phyloP scores from a whole-genome alignment of 2,113 vertebrate genomes.

The Colistium nudipinnis region DNA sequence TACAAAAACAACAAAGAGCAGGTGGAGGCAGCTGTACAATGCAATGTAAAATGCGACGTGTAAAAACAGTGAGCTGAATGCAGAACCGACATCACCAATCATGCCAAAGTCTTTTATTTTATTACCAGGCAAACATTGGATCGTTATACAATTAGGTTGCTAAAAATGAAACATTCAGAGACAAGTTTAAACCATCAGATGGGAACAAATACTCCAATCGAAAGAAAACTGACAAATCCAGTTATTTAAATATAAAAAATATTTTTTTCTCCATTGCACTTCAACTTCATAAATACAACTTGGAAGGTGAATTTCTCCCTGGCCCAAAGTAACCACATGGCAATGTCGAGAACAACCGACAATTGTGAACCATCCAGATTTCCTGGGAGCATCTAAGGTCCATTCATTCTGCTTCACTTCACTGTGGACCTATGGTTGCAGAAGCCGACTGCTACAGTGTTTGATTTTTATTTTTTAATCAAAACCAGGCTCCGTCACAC shows the following conservation, averaged over 20 bases:
- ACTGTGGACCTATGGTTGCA: not conserved
- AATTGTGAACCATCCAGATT: not conserved
- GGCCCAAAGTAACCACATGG: not conserved
- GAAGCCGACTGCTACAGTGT: not conserved
- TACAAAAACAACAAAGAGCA: too few relatives aligned
- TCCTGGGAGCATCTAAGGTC: not conserved
- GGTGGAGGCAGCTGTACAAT: too few relatives aligned
- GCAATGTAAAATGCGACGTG: too few relatives aligned
- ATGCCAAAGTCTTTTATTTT: slow-evolving; percentile 71
- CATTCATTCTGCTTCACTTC: not conserved
- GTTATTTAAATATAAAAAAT: slow-evolving; percentile 67
- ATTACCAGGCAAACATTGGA: slow-evolving; percentile 67
- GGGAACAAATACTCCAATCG: slow-evolving; percentile 44
- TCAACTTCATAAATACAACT: slow-evolving; percentile 68
- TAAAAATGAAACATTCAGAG: slow-evolving; percentile 63
- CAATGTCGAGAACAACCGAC: too few relatives aligned
- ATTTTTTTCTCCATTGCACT: slow-evolving; percentile 63
- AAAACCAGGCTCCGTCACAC: not conserved
- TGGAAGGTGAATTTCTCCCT: slow-evolving; percentile 16
- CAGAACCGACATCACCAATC: slow-evolving; percentile 11
- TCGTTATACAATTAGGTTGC: slow-evolving; percentile 56
- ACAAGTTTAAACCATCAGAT: slow-evolving; percentile 52
- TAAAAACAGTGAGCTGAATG: too few relatives aligned
- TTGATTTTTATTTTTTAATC: not conserved
- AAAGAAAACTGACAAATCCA: slow-evolving; percentile 15